Percentiles rank a stretch among this genome's conserved stretches.
Evolutionary conservation across 2,888 invertebrate species (phyloP).

Genomic region (Pammene fasciana): DNA sequence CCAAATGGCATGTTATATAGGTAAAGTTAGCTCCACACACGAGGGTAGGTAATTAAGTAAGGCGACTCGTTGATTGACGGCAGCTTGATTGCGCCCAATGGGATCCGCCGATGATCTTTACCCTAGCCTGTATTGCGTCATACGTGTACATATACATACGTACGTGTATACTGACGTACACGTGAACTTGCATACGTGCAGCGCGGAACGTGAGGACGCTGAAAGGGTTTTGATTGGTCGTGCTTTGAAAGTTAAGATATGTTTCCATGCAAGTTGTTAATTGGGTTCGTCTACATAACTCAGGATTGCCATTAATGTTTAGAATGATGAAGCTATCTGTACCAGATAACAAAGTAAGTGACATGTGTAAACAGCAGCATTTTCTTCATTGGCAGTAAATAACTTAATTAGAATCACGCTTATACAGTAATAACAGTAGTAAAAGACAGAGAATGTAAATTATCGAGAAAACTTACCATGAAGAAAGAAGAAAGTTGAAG

Average conservation of each 20-base stretch:
- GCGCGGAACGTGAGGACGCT: not conserved
- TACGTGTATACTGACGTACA: slow-evolving; percentile 5
- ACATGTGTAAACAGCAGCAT: too few relatives aligned
- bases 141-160: slow-evolving; percentile 12
- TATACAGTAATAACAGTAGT: too few relatives aligned
- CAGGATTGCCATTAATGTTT: not conserved
- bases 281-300: not conserved
- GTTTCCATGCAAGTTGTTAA: slow-evolving; percentile 7
- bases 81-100: slow-evolving; percentile 44
- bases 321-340: too few relatives aligned
- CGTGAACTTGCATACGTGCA: slow-evolving; percentile 1
- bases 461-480: too few relatives aligned
- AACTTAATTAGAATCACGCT: too few relatives aligned
- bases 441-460: too few relatives aligned
- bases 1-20: slow-evolving; percentile 7
- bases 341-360: too few relatives aligned
- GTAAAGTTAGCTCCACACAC: slow-evolving; percentile 33
- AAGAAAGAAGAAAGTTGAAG: too few relatives aligned
- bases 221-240: slow-evolving; percentile 34
- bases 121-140: slow-evolving; percentile 30
- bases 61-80: slow-evolving; percentile 45
- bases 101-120: slow-evolving; percentile 40
- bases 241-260: slow-evolving; percentile 10
- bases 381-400: too few relatives aligned
- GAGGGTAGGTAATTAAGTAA: slow-evolving; percentile 45